phyloP scores from a whole-genome alignment of 2,113 vertebrate species.

The Pungitius pungitius region DNA sequence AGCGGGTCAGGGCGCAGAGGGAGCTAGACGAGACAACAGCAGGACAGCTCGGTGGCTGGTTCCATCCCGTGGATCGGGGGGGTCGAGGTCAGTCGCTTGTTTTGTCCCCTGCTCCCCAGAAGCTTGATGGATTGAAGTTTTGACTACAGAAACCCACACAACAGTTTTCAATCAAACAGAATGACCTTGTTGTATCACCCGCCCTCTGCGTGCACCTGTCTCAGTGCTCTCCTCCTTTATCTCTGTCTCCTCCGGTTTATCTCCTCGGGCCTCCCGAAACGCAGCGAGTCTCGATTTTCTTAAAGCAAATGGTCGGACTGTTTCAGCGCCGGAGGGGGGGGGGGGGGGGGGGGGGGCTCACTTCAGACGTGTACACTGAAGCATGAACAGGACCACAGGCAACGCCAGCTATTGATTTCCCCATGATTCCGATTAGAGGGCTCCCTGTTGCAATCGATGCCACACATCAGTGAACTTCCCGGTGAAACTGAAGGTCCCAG shows the following conservation, averaged over 20 bases:
- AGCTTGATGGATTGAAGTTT: constrained; percentile 49
- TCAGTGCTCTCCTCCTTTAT: constrained; percentile 33
- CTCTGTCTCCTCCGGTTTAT: constrained; percentile 56
- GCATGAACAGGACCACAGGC: constrained; percentile 72
- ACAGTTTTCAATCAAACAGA: constrained; percentile 50
- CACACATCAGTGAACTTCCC: constrained; percentile 70
- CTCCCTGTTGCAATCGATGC: constrained; percentile 72
- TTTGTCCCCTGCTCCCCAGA: constrained; percentile 30
- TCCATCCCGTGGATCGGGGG: constrained; percentile 56
- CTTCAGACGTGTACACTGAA: constrained; percentile 71
- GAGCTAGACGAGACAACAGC: constrained; percentile 27
- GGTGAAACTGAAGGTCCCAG: constrained; percentile 68
- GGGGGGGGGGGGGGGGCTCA: too few species aligned
- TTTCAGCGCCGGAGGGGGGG: constrained; percentile 57
- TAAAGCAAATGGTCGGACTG: constrained; percentile 61
- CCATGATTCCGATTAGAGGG: constrained; percentile 78
- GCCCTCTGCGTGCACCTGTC: constrained; percentile 21
- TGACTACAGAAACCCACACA: constrained; percentile 35
- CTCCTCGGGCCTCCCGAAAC: constrained; percentile 21
- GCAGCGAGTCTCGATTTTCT: constrained; percentile 64
- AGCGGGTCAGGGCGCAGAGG: constrained; percentile 11
- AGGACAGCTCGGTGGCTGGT: constrained; percentile 21
- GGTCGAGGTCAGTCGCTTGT: constrained; percentile 49
- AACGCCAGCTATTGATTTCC: constrained; percentile 77
- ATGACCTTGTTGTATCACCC: constrained; percentile 35